Evolutionary conservation across 2,113 vertebrate species (phyloP), one percentile per base, ranked within the genome.

Genomic region (Rhea americana): DNA sequence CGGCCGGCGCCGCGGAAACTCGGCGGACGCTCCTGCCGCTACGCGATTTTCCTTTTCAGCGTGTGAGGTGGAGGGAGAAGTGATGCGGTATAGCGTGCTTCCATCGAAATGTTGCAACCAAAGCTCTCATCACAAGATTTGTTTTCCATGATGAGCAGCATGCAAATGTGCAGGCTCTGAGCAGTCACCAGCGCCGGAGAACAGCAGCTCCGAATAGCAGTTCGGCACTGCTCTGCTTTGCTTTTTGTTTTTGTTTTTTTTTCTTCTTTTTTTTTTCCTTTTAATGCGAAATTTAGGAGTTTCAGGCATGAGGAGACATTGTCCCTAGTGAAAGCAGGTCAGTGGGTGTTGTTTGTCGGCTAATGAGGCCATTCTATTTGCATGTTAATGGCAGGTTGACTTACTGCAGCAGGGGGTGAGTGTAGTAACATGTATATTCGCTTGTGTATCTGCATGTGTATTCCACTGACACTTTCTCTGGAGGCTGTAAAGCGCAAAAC

Each of bases 361-460:
- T 97, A 98, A 98, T 95, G 95, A 96, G 95, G 96, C 83, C 93
- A 93, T 94, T 96, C 95, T 87, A 96, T 98, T 98, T 98, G 96
- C 98, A 98, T 98, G 97, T 97, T 97, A 98, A 98, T 98, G 91
- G 93, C 28, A 96, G 93, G 93, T 93, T 97, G 96, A 96, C 96
- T 97, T 96, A 95, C 86, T 96, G 96, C 91, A 96, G 96, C 83
- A 65, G 91, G 91, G 87, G 91, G 90, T 79, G 90, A 85, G 82
- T 9, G 82, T 82, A 91, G 82, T 90, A 86, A 86, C 84, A 24
- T 45, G 89, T 88, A 77, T n/a, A 53, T 82, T 95, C 94, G 59
- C 96, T 97, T 97, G 96, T 96, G 94, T 97, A 97, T 97, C 98
- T 96, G 89, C 91, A 13, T 98, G 98, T 98, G 97, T 98, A 98